Base-by-base conservation (phyloP, 2,888 invertebrate genomes). In the Clusia tigrina region DNA sequence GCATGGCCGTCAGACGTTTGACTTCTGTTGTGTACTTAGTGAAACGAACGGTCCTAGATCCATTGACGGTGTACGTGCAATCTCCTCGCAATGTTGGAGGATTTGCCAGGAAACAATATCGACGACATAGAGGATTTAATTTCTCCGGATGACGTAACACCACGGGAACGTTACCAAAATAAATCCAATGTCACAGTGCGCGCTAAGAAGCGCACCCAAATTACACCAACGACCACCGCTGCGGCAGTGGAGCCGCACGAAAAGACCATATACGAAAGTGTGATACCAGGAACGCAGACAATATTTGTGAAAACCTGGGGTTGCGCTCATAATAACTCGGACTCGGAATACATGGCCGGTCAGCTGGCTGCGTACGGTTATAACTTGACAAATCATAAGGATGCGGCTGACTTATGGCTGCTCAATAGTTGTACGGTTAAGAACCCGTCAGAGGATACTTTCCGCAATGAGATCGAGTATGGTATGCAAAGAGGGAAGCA, bases 261-360 rank as follows among this genome's bases (percentile, higher is more conserved):
- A 78, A 86, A 85, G 72, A 79, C 85, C 60, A 83, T 87, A 58
- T 78, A 88, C 61, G 86, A 88, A 71, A 88, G 88, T 81, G 85
- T 88, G 54, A 87, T 89, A 23, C 89, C 89, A 74, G 89, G 95
- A 1, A 93, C 93, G 0, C 90, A 93, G 82, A 89, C 86, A 52
- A 88, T 96, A 53, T 95, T 90, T 74, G 88, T 97, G 1, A 95
- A 95, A 84, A 98, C 97, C 62, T 98, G 97, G 98, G 98, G 98
- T 2, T 98, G 98, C 82, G 93, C 97, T 0, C 98, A 99, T 85
- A 99, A 99, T 83, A 96, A 90, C 81, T 96, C 96, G 0, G 98
- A 99, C 82, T 93, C 95, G 1, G 98, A 99, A 85, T 99, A 99
- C 81, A 99, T 99, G 98, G 96, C 96, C 0, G 98, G 98, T 0